phyloP scores from a whole-genome alignment of 1,140 invertebrate genomes.

The Carposina sasakii region DNA sequence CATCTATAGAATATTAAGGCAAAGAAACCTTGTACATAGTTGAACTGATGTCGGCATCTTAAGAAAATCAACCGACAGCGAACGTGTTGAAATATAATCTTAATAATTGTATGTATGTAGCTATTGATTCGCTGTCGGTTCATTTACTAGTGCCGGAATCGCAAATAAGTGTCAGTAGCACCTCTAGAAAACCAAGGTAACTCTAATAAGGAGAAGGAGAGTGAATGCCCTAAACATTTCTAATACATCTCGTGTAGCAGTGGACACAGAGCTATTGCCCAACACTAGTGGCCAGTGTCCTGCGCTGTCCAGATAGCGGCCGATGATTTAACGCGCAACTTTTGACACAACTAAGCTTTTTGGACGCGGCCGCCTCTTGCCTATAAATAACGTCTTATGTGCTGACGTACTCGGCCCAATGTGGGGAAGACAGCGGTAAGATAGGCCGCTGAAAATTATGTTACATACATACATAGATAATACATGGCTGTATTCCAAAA shows the following conservation, averaged over 20 bases:
- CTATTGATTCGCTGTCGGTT: not conserved
- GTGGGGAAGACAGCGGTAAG: too few species aligned
- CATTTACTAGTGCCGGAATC: not conserved
- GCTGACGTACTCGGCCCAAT: too few species aligned
- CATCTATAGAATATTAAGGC: too few species aligned
- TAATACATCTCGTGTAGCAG: constrained; percentile 28
- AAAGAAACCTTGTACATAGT: too few species aligned
- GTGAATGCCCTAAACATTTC: not conserved
- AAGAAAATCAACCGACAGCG: not conserved
- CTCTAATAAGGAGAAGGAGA: too few species aligned
- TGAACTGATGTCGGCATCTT: too few species aligned
- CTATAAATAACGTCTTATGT: constrained; percentile 68
- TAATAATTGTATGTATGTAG: not conserved
- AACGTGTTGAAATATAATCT: not conserved
- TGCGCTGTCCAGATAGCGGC: constrained; percentile 65
- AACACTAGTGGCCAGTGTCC: constrained; percentile 56
- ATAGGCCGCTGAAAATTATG: too few species aligned
- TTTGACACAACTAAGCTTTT: constrained; percentile 71
- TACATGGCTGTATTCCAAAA: too few species aligned
- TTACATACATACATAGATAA: too few species aligned
- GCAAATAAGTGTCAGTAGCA: not conserved
- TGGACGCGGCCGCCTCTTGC: constrained; percentile 55
- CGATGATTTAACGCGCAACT: constrained; percentile 71
- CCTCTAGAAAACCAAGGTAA: not conserved
- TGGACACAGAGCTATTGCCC: constrained; percentile 32